Evolutionary conservation across 2,888 invertebrate species (phyloP).

Genomic region (Noctua fimbriata): DNA sequence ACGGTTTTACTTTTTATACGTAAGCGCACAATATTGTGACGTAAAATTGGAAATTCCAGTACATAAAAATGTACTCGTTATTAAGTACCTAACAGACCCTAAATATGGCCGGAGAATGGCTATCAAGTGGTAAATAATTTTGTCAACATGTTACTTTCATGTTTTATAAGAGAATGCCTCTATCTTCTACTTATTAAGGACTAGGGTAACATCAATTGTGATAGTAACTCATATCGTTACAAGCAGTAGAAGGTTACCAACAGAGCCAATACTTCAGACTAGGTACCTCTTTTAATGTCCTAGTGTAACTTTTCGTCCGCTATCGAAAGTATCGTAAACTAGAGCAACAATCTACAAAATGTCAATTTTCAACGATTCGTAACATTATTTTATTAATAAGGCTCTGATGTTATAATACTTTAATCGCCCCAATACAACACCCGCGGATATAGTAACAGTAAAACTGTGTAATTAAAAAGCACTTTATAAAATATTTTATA

Average conservation of each 20-base stretch:
- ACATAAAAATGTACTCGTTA: not conserved
- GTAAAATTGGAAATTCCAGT: not conserved
- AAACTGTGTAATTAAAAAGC: slow-evolving; percentile 42
- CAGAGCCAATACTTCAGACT: not conserved
- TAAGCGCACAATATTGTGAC: not conserved
- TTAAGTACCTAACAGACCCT: not conserved
- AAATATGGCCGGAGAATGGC: not conserved
- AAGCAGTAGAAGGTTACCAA: not conserved
- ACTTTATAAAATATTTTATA: slow-evolving; percentile 30
- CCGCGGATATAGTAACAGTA: slow-evolving; percentile 1
- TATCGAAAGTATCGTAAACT: not conserved
- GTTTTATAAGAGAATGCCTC: not conserved
- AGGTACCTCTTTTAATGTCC: not conserved
- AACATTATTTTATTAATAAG: not conserved
- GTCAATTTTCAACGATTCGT: not conserved
- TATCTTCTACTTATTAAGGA: not conserved
- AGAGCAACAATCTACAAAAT: not conserved
- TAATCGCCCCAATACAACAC: slow-evolving; percentile 20
- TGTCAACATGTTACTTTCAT: not conserved
- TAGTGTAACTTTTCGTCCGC: not conserved
- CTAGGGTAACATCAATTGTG: not conserved
- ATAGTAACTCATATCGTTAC: not conserved
- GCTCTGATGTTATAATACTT: slow-evolving; percentile 21
- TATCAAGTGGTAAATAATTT: not conserved
- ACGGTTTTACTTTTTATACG: slow-evolving; percentile 1